phyloP scores from a whole-genome alignment of 2,113 vertebrate species.

The Sander lucioperca region DNA sequence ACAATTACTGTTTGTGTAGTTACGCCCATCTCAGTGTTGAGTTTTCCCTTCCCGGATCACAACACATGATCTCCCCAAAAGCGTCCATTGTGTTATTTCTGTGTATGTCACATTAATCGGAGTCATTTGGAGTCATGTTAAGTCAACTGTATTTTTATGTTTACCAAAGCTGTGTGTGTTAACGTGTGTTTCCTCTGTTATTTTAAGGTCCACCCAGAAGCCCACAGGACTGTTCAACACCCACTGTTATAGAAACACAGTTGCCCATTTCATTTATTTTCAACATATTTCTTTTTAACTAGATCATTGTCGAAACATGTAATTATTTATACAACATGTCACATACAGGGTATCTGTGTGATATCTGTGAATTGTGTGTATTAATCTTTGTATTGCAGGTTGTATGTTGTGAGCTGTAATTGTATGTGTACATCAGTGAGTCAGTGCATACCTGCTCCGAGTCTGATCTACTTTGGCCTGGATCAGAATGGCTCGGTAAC shows the following conservation, averaged over 20 bases:
- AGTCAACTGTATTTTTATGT: not conserved
- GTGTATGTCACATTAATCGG: fast-evolving
- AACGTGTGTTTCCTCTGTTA: not conserved
- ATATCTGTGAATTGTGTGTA: not conserved
- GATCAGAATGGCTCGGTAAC: slow-evolving; percentile 87
- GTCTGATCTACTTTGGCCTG: slow-evolving; percentile 91
- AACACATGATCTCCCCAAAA: not conserved
- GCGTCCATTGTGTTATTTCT: not conserved
- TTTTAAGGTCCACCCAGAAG: not conserved
- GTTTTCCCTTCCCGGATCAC: not conserved
- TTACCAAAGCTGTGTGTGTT: not conserved
- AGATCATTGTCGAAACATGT: not conserved
- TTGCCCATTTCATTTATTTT: not conserved
- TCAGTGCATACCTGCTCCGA: slow-evolving; percentile 87
- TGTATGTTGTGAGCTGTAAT: not conserved
- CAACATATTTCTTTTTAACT: not conserved
- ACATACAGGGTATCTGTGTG: not conserved
- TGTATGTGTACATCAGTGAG: not conserved
- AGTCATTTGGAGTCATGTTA: fast-evolving
- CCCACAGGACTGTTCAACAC: not conserved
- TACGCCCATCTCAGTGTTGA: not conserved
- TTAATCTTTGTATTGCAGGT: not conserved
- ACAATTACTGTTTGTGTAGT: not conserved
- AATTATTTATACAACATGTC: not conserved
- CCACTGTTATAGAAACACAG: not conserved